These are phyloP conservation scores for Coilia nasus DNA, from an alignment of 2,797 vertebrate genomes.

Conservation along the genomic window DNA sequence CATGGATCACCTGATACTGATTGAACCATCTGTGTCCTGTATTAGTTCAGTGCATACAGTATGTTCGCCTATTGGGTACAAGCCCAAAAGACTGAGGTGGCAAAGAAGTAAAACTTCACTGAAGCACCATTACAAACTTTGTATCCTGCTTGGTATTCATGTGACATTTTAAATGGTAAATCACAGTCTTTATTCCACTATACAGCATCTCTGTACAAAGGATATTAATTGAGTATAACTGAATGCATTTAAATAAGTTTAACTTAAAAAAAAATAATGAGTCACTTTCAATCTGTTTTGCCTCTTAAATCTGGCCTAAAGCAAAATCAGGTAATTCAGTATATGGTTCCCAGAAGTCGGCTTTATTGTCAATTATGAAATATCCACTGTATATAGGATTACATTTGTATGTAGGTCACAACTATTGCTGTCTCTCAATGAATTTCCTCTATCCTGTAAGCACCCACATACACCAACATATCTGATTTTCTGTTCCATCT, in stretches of 20 bases:
- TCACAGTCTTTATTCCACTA: neutral
- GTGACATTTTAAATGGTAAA: conserved; percentile 3
- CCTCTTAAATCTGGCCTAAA: too few relatives aligned
- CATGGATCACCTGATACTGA: neutral
- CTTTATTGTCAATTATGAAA: too few relatives aligned
- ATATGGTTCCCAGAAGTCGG: neutral
- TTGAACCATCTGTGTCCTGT: neutral
- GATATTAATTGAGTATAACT: neutral
- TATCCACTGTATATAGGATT: too few relatives aligned
- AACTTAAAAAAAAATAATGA: too few relatives aligned
- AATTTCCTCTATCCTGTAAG: too few relatives aligned
- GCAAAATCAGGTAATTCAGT: neutral
- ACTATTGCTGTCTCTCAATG: neutral
- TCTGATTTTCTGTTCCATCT: too few relatives aligned
- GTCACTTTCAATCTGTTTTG: neutral
- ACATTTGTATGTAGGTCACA: neutral
- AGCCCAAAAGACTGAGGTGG: neutral
- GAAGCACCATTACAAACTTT: neutral
- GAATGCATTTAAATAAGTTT: neutral
- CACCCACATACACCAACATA: too few relatives aligned
- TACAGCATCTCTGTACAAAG: neutral
- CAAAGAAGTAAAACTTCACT: neutral
- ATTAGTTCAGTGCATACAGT: neutral
- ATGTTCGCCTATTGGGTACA: neutral
- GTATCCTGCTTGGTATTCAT: neutral